Evolutionary conservation across 2,797 vertebrate species (phyloP).

Genomic region (Pyrocephalus nanus): DNA sequence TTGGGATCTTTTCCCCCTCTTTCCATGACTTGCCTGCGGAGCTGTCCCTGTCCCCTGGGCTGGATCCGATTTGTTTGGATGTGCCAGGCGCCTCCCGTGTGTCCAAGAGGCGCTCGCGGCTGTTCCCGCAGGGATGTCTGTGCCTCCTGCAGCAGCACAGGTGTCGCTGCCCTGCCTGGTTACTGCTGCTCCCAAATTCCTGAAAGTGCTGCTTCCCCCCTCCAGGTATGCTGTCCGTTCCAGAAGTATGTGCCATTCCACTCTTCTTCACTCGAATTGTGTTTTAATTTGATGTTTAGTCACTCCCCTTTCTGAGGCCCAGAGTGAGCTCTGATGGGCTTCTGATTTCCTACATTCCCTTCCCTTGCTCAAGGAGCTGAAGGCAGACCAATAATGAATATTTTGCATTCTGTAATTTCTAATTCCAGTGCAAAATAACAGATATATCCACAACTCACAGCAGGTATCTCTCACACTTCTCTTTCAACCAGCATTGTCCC

Average conservation of each 20-base stretch:
- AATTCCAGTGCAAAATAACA: neutral
- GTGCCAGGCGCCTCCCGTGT: neutral
- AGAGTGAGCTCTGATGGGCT: neutral
- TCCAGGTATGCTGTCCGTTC: neutral
- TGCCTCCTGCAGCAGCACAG: neutral
- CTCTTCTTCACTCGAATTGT: neutral
- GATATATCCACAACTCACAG: neutral
- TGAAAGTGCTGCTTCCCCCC: neutral
- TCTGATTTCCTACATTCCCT: neutral
- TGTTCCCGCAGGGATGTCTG: neutral
- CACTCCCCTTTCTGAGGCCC: neutral
- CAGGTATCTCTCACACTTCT: neutral
- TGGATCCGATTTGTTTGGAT: fast-evolving
- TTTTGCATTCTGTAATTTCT: neutral
- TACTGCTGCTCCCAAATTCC: neutral
- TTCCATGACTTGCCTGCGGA: neutral
- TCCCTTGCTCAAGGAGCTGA: neutral
- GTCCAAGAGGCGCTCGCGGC: neutral
- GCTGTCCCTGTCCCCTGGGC: neutral
- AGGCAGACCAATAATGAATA: neutral
- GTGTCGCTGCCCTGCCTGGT: fast-evolving
- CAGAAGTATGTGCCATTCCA: neutral
- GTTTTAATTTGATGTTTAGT: neutral
- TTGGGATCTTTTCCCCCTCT: fast-evolving
- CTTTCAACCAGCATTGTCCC: neutral